These are phyloP conservation scores for Drosophila mimetica DNA, from an alignment of 2,888 invertebrate species.

Conservation along the genomic window DNA sequence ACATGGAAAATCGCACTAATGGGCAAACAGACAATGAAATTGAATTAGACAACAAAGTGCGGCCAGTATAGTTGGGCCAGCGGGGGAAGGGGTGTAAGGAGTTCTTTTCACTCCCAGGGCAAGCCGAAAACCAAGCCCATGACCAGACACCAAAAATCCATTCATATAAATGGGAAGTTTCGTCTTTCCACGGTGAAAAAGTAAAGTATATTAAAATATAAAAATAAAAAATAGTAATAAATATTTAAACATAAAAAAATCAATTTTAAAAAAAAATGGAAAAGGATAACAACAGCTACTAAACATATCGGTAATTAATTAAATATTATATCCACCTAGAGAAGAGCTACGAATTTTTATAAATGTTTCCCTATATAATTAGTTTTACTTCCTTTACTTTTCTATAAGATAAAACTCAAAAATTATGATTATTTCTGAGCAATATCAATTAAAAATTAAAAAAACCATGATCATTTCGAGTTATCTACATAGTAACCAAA, in stretches of 20 bases:
- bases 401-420: too few relatives aligned
- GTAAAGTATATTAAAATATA: too few relatives aligned
- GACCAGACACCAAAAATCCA: slow-evolving; percentile 12
- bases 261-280: background rate
- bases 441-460: too few relatives aligned
- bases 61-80: slow-evolving; percentile 12
- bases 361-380: too few relatives aligned
- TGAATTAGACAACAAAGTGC: slow-evolving; percentile 65
- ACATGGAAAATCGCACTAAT: slow-evolving; percentile 49
- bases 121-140: slow-evolving; percentile 5
- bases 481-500: too few relatives aligned
- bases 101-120: background rate
- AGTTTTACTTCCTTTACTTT: too few relatives aligned
- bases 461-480: too few relatives aligned
- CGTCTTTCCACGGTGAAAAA: background rate
- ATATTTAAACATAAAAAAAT: background rate
- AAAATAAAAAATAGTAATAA: background rate
- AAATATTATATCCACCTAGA: too few relatives aligned
- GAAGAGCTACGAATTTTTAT: too few relatives aligned
- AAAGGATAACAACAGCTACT: too few relatives aligned
- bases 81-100: background rate
- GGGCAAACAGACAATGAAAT: slow-evolving; percentile 67
- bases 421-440: too few relatives aligned
- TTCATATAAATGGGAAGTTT: slow-evolving; percentile 1
- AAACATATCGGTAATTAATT: too few relatives aligned